Conservation (phyloP, 2,113 vertebrate species). For the Strigops habroptila region DNA sequence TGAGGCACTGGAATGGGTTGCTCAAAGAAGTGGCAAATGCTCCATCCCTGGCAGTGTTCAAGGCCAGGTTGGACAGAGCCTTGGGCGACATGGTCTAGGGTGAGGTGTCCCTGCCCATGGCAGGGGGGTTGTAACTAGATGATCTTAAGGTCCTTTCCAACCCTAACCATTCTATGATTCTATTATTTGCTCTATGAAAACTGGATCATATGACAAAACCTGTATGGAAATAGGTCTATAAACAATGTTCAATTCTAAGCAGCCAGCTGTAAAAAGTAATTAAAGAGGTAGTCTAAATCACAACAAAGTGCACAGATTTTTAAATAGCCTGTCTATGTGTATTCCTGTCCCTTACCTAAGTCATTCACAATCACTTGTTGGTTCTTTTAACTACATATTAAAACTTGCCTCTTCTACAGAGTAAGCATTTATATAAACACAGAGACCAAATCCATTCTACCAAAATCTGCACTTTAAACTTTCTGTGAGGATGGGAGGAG, state of each 20-base stretch:
- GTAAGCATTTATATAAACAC: background rate
- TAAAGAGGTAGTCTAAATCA: slow-evolving; percentile 70
- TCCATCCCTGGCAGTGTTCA: too few species aligned
- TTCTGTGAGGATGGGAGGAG: background rate
- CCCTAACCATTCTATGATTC: too few species aligned
- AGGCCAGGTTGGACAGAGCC: too few species aligned
- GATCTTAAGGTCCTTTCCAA: too few species aligned
- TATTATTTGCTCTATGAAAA: too few species aligned
- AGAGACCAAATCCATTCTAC: background rate
- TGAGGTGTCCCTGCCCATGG: too few species aligned
- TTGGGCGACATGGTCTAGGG: too few species aligned
- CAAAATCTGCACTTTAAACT: background rate
- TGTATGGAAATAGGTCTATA: slow-evolving; percentile 27
- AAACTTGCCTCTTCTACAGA: background rate
- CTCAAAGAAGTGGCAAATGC: too few species aligned
- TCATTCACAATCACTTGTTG: slow-evolving; percentile 11
- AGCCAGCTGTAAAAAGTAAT: slow-evolving; percentile 68
- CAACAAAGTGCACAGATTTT: slow-evolving; percentile 45
- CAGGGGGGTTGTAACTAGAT: too few species aligned
- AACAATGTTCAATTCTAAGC: slow-evolving; percentile 23
- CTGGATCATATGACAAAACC: background rate
- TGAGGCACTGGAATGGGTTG: too few species aligned
- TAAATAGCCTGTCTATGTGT: slow-evolving; percentile 29
- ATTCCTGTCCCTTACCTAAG: slow-evolving; percentile 24
- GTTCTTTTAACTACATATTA: background rate